phyloP scores from a whole-genome alignment of 2,113 vertebrate species.

The Globicephala melas region DNA sequence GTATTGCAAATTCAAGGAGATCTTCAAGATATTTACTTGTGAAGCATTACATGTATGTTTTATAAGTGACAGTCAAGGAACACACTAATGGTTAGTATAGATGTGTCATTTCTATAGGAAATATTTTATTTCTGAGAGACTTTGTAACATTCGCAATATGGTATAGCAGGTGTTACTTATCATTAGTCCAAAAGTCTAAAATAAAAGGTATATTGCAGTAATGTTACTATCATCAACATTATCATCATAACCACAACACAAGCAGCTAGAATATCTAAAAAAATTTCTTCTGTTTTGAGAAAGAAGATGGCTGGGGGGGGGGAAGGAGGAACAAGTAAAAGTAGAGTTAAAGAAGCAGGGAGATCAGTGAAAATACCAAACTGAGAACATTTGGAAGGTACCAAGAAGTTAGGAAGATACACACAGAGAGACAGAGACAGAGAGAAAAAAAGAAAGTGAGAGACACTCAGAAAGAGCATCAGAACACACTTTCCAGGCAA shows the following conservation, averaged over 20 bases:
- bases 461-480: neutral
- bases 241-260: neutral
- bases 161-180: neutral
- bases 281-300: neutral
- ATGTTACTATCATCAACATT: neutral
- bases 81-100: neutral
- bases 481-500: neutral
- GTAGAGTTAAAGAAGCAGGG: neutral
- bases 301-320: neutral
- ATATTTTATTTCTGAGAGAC: neutral
- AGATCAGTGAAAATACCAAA: neutral
- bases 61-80: neutral
- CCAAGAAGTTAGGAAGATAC: neutral
- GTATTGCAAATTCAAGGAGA: neutral
- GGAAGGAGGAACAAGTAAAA: neutral
- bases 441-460: neutral
- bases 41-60: neutral
- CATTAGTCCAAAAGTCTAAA: neutral
- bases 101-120: neutral
- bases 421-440: neutral
- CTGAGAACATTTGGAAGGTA: neutral
- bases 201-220: neutral
- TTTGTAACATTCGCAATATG: neutral
- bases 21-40: neutral
- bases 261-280: neutral